Evolutionary conservation across 2,797 vertebrate genomes (phyloP).

Genomic region (Fundulus diaphanus): DNA sequence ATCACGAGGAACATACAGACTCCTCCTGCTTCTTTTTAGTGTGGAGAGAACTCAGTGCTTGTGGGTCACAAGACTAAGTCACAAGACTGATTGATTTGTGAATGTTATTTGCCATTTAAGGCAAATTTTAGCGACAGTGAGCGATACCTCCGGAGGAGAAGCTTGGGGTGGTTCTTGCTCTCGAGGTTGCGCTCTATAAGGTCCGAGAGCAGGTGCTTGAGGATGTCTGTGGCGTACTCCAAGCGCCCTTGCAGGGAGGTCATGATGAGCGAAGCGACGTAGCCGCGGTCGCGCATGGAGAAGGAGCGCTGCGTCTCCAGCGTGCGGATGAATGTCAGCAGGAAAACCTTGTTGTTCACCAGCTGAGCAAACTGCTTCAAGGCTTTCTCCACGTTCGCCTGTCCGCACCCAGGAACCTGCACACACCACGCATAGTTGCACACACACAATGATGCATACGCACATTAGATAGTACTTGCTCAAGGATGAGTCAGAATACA

Average conservation of each 20-base stretch:
- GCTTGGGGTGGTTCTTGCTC: slow-evolving; percentile 97
- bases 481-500: slow-evolving; percentile 21
- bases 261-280: slow-evolving; percentile 97
- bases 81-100: not conserved
- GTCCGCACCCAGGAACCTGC: slow-evolving; percentile 91
- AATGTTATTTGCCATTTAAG: not conserved
- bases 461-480: slow-evolving; percentile 35
- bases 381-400: slow-evolving; percentile 93
- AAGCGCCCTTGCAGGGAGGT: slow-evolving; percentile 91
- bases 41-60: not conserved
- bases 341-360: slow-evolving; percentile 95
- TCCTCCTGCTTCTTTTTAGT: not conserved
- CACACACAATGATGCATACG: slow-evolving; percentile 43
- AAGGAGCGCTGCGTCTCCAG: slow-evolving; percentile 95
- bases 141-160: slow-evolving; percentile 90
- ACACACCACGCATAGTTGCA: slow-evolving; percentile 35
- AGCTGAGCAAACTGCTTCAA: slow-evolving; percentile 95
- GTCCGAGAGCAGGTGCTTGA: slow-evolving; percentile 94
- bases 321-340: slow-evolving; percentile 94
- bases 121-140: not conserved
- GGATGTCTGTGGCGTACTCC: slow-evolving; percentile 94
- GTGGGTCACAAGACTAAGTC: too few relatives aligned
- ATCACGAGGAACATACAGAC: not conserved
- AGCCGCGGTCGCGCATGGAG: slow-evolving; percentile 96
- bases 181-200: slow-evolving; percentile 96